These are phyloP conservation scores for Drosophila orosa DNA, from an alignment of 1,140 invertebrate genomes.

Conservation along the genomic window DNA sequence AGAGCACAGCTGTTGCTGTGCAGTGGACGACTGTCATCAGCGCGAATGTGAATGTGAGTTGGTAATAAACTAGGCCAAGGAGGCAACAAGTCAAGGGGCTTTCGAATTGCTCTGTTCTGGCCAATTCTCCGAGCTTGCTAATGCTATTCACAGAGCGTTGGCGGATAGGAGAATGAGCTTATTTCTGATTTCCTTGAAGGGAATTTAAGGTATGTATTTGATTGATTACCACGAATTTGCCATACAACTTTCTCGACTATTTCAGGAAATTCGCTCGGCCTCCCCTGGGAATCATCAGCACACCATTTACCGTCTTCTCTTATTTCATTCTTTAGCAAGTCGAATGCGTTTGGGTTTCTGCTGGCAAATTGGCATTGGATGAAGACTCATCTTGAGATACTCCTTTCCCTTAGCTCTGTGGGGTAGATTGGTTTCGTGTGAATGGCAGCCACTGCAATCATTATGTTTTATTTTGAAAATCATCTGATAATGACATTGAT, in stretches of 20 bases:
- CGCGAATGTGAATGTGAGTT: slow-evolving; percentile 31
- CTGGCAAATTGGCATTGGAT: slow-evolving; percentile 15
- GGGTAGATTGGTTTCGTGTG: neutral
- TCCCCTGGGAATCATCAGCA: slow-evolving; percentile 29
- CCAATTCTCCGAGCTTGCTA: neutral
- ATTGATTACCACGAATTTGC: slow-evolving; percentile 34
- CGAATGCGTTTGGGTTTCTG: slow-evolving; percentile 19
- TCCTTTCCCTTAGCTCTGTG: neutral
- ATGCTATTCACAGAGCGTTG: neutral
- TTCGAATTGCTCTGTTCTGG: neutral
- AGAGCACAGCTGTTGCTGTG: slow-evolving; percentile 42
- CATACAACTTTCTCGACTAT: slow-evolving; percentile 12
- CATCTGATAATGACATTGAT: too few species aligned
- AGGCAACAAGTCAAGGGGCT: slow-evolving; percentile 29
- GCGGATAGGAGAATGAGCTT: slow-evolving; percentile 8
- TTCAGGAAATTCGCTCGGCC: slow-evolving; percentile 9
- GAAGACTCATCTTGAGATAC: neutral
- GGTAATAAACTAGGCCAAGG: slow-evolving; percentile 60
- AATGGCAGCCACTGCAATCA: too few species aligned
- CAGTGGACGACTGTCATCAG: slow-evolving; percentile 35
- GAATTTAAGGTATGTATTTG: slow-evolving; percentile 32
- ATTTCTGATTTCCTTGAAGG: slow-evolving; percentile 4
- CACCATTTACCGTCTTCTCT: neutral
- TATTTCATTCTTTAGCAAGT: slow-evolving; percentile 9
- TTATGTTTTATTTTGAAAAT: too few species aligned